These are phyloP conservation scores for Xenotilapia caudafasciata DNA, from an alignment of 2,113 vertebrate species.

Conservation along the genomic window DNA sequence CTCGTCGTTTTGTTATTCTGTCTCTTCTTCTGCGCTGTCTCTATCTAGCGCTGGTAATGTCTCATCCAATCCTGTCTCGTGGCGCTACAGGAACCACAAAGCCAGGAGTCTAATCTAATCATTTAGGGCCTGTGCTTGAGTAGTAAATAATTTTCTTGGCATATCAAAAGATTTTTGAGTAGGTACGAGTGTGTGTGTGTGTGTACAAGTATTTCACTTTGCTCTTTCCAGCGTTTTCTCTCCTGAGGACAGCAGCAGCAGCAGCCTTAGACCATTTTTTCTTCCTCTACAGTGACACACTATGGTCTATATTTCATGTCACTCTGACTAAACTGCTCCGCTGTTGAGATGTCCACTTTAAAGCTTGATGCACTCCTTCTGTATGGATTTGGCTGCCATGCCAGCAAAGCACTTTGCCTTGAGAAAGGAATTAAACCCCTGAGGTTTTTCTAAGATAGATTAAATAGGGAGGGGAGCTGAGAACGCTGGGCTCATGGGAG, in stretches of 20 bases:
- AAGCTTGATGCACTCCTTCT: conserved; percentile 64
- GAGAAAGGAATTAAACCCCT: conserved; percentile 64
- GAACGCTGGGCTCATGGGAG: conserved; percentile 16
- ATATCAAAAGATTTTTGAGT: not conserved
- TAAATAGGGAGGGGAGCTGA: conserved; percentile 48
- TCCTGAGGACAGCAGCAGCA: conserved; percentile 7
- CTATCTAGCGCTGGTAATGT: not conserved
- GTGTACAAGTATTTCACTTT: not conserved
- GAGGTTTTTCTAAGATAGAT: conserved; percentile 63
- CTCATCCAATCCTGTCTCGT: conserved; percentile 2
- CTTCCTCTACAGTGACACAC: conserved; percentile 22
- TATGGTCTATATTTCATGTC: conserved; percentile 54
- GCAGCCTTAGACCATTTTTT: not conserved
- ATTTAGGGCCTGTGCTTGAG: conserved; percentile 19
- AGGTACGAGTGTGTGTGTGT: not conserved
- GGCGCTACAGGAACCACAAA: not conserved
- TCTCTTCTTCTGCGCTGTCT: not conserved
- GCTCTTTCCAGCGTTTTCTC: not conserved
- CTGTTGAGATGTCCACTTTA: conserved; percentile 65
- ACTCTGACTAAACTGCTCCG: conserved; percentile 50
- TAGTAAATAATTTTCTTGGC: conserved; percentile 51
- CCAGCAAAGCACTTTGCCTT: conserved; percentile 71
- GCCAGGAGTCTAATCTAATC: conserved; percentile 56
- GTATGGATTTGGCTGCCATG: conserved; percentile 62
- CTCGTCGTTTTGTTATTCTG: not conserved